A percentile compares a stretch with the other conserved stretches of the same genome.
These are phyloP conservation scores for Hemicrepidius hirtus DNA, from an alignment of 2,888 invertebrate genomes.

Conservation along the genomic window DNA sequence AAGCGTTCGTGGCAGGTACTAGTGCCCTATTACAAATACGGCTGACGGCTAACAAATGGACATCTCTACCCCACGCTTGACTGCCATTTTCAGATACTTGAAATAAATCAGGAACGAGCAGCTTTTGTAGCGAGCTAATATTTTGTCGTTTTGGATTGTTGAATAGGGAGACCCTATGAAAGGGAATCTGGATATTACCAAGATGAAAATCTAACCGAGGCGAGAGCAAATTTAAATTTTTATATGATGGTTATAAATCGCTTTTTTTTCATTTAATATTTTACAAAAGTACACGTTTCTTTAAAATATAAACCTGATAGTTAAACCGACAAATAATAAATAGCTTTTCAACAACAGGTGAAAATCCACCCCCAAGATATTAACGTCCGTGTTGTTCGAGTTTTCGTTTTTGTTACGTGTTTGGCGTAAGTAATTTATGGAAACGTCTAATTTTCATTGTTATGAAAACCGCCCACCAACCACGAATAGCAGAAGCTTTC, in stretches of 20 bases:
- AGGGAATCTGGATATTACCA: constrained; percentile 7
- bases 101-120: constrained; percentile 22
- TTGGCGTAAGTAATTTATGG: constrained; percentile 25
- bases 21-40: constrained; percentile 18
- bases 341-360: constrained; percentile 16
- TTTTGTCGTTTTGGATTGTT: constrained; percentile 18
- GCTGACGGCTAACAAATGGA: constrained; percentile 29
- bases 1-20: constrained; percentile 22
- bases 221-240: not conserved
- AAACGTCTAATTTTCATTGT: constrained; percentile 17
- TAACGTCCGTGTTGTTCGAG: not conserved
- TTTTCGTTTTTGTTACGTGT: constrained; percentile 24
- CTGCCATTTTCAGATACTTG: constrained; percentile 26
- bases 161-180: not conserved
- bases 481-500: constrained; percentile 1
- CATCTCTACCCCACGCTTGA: constrained; percentile 17
- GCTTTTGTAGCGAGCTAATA: constrained; percentile 12
- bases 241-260: not conserved
- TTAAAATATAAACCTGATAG: not conserved
- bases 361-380: not conserved
- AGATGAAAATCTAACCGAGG: constrained; percentile 14
- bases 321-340: constrained; percentile 24
- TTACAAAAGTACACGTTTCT: not conserved
- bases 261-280: not conserved
- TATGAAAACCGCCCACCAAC: constrained; percentile 18